phyloP scores from a whole-genome alignment of 2,888 invertebrate genomes.

The Mongoloraphidia duomilia region DNA sequence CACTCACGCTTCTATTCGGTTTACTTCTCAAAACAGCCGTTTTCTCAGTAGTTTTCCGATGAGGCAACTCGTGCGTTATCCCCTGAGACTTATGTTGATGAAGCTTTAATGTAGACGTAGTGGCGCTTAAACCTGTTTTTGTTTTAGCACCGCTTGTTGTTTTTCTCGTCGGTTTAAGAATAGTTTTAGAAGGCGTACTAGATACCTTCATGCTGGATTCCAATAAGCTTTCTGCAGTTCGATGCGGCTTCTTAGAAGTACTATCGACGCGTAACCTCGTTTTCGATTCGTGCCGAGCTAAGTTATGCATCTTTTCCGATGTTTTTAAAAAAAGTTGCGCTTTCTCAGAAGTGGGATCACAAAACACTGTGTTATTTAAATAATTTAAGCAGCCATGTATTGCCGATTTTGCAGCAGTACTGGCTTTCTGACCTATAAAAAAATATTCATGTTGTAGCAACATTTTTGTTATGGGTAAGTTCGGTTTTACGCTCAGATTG shows the following conservation, averaged over 20 bases:
- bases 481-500: too few species aligned
- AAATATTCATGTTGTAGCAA: neutral
- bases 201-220: slow-evolving; percentile 2
- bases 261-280: neutral
- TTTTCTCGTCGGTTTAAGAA: slow-evolving; percentile 17
- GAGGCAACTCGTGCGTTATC: too few species aligned
- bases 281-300: neutral
- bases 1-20: too few species aligned
- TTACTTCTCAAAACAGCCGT: too few species aligned
- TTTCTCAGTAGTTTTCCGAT: too few species aligned
- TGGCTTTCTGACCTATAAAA: slow-evolving; percentile 53
- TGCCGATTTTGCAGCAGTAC: slow-evolving; percentile 71
- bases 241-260: neutral
- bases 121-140: too few species aligned
- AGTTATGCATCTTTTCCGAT: neutral
- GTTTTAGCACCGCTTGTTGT: too few species aligned
- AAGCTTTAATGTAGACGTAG: too few species aligned
- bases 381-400: slow-evolving; percentile 74
- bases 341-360: slow-evolving; percentile 20
- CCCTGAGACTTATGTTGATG: too few species aligned
- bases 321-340: neutral
- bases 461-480: too few species aligned
- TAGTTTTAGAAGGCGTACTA: too few species aligned
- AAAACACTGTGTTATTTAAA: slow-evolving; percentile 54
- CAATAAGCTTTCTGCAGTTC: slow-evolving; percentile 3